Base-by-base conservation (phyloP, 2,888 invertebrate species). In the Sturmia bella region DNA sequence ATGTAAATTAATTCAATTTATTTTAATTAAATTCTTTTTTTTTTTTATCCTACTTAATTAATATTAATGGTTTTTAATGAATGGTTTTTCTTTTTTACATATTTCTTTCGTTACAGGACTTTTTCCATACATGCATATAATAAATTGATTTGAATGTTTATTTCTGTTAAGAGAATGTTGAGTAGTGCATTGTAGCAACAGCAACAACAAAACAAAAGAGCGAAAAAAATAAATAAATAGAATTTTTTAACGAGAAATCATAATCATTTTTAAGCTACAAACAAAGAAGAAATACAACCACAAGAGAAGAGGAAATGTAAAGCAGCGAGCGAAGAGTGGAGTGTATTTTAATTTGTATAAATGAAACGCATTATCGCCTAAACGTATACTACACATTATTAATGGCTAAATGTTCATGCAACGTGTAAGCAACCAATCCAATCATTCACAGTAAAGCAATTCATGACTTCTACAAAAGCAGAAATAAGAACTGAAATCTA, bases 301-400 rank as follows among this genome's bases (percentile, higher is more conserved):
- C 39, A 41, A 17, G 61, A 68, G 32, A 21, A 56, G 9, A 32
- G 13, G 17, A 50, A 21, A 69, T 64, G 50, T 52, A 64, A 52
- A 70, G 57, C 27, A 56, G 76, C 43, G 48, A 76, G 57, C 27
- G 61, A 81, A 52, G 48, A 76, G 54, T 54, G 57, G 41, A 63
- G 61, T 70, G 27, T 43, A 64, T 37, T 56, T 50, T 54, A 32
- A 19, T 74, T 17, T 41, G 57, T 21, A n/a, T 39, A 63, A 56
- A 68, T 54, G 24, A 77, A 73, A 64, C 64, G 41, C 54, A 81
- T 19, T 69, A 77, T 73, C 77, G 77, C 77, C 81, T 81, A 82
- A 70, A 78, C 69, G 69, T 77, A 78, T 77, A 73, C 69, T 74
- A 78, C 73, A 77, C 56, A 50, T 77, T 59, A 12, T 52, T 39